These are phyloP conservation scores for Cynopterus sphinx DNA, from an alignment of 2,797 vertebrate species.

Conservation along the genomic window DNA sequence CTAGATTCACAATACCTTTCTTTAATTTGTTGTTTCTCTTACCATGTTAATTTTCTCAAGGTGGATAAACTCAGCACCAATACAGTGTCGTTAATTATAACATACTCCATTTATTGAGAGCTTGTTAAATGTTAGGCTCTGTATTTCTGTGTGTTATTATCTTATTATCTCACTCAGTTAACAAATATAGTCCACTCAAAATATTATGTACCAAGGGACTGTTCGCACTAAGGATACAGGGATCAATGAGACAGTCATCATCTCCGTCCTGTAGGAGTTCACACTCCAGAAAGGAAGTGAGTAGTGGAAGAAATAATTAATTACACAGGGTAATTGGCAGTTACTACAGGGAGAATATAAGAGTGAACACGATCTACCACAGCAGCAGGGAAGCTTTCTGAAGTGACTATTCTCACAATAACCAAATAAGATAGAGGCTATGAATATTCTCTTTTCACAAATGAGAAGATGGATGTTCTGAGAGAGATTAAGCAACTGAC, in stretches of 20 bases:
- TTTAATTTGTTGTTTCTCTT: conserved; percentile 20
- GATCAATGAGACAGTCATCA: neutral
- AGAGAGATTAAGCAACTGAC: neutral
- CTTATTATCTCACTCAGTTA: neutral
- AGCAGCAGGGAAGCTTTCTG: neutral
- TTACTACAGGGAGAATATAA: neutral
- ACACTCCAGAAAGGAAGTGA: conserved; percentile 12
- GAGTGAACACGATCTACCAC: neutral
- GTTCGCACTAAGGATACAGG: neutral
- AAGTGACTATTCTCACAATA: neutral
- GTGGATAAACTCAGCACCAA: neutral
- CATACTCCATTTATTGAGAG: neutral
- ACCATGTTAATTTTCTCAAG: neutral
- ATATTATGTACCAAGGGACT: neutral
- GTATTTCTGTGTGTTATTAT: neutral
- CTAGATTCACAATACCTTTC: neutral
- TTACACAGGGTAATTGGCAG: neutral
- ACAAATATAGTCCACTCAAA: neutral
- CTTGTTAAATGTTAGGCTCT: conserved; percentile 23
- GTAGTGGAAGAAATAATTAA: conserved; percentile 39
- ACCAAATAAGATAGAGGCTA: neutral
- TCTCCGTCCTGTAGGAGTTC: neutral
- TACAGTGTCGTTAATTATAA: neutral
- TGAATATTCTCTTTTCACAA: neutral
- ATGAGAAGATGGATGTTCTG: neutral